Conservation (phyloP, 2,888 invertebrate genomes). For the Deilephila elpenor region DNA sequence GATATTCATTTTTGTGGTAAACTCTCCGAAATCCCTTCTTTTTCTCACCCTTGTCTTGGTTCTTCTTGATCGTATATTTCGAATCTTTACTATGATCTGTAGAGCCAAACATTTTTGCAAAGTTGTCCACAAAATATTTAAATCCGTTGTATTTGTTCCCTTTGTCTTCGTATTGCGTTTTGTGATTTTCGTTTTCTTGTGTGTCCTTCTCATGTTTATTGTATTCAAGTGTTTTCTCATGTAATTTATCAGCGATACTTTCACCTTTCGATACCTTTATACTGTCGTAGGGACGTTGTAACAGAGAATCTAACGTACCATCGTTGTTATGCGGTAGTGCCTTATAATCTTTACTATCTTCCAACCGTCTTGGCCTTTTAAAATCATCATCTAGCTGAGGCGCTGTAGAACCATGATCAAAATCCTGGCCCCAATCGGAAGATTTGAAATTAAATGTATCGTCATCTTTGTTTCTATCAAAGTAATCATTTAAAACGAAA, state of each 20-base stretch:
- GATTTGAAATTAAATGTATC: slow-evolving; percentile 67
- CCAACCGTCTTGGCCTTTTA: slow-evolving; percentile 50
- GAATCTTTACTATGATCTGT: slow-evolving; percentile 61
- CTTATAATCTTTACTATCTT: slow-evolving; percentile 35
- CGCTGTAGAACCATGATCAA: slow-evolving; percentile 49
- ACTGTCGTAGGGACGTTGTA: neutral
- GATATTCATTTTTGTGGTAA: slow-evolving; percentile 76
- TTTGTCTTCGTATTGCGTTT: slow-evolving; percentile 46
- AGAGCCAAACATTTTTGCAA: slow-evolving; percentile 69
- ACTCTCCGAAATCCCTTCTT: slow-evolving; percentile 71
- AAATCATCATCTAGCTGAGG: slow-evolving; percentile 42
- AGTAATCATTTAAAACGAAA: slow-evolving; percentile 69
- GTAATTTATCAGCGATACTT: slow-evolving; percentile 47
- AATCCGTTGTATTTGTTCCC: slow-evolving; percentile 56
- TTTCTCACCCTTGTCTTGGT: slow-evolving; percentile 67
- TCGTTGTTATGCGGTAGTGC: slow-evolving; percentile 21
- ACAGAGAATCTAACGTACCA: slow-evolving; percentile 28
- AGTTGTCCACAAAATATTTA: slow-evolving; percentile 67
- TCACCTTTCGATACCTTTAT: slow-evolving; percentile 35
- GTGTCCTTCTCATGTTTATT: slow-evolving; percentile 52
- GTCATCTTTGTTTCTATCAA: slow-evolving; percentile 60
- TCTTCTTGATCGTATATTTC: slow-evolving; percentile 54
- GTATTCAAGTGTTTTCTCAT: slow-evolving; percentile 47
- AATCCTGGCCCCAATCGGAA: slow-evolving; percentile 62
- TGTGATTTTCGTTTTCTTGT: slow-evolving; percentile 48